These are phyloP conservation scores for Scarus forsteni DNA, from an alignment of 2,797 vertebrate species.

Conservation along the genomic window DNA sequence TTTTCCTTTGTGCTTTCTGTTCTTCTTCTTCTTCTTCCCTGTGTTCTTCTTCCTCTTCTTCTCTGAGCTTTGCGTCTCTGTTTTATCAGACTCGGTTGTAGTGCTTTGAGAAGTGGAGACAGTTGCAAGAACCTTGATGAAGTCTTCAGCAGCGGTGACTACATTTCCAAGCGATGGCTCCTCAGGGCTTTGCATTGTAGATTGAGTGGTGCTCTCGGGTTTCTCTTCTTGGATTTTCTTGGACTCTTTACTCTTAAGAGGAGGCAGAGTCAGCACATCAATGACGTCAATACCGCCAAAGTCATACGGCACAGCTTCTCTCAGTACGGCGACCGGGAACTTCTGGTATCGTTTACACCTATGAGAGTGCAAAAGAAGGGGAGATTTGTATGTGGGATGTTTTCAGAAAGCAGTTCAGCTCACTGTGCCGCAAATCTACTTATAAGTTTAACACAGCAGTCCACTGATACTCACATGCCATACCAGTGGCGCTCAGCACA, in stretches of 20 bases:
- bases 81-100: constrained; percentile 67
- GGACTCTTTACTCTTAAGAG: constrained; percentile 53
- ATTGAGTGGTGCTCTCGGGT: constrained; percentile 54
- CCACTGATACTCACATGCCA: constrained; percentile 88
- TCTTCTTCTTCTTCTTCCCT: constrained; percentile 80
- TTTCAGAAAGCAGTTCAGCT: constrained; percentile 14
- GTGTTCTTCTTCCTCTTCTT: constrained; percentile 82
- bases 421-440: constrained; percentile 29
- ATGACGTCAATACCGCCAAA: constrained; percentile 88
- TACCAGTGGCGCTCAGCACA: constrained; percentile 93
- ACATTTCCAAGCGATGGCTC: constrained; percentile 81
- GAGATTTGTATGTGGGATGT: not conserved
- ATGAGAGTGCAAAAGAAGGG: not conserved
- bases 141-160: constrained; percentile 81
- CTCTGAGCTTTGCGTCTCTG: constrained; percentile 75
- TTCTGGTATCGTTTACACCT: constrained; percentile 92
- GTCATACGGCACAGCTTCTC: constrained; percentile 88
- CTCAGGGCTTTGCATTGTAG: constrained; percentile 51
- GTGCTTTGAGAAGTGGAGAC: constrained; percentile 87
- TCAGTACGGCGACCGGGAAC: constrained; percentile 86
- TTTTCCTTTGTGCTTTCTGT: constrained; percentile 69
- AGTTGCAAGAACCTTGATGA: constrained; percentile 86
- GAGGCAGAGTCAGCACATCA: constrained; percentile 79
- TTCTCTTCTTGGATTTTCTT: constrained; percentile 53
- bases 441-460: constrained; percentile 13